Evolutionary conservation across 2,797 vertebrate genomes (phyloP).

Genomic region (Hydrolagus colliei): DNA sequence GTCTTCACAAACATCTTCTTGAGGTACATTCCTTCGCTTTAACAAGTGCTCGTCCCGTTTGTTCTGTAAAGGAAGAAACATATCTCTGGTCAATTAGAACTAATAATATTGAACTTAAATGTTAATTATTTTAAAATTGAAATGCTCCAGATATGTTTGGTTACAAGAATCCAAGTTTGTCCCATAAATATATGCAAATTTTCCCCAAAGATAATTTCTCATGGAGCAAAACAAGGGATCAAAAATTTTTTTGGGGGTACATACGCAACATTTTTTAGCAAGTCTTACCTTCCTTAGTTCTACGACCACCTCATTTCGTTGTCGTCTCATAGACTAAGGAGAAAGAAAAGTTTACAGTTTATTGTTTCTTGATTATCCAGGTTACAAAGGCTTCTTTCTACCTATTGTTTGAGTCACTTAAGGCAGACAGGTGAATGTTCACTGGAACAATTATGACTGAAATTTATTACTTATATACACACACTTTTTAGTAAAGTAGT

Average conservation of each 20-base stretch:
- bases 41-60: constrained; percentile 96
- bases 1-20: constrained; percentile 92
- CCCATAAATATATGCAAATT: not conserved
- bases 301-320: constrained; percentile 95
- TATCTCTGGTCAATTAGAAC: not conserved
- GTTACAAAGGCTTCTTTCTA: not conserved
- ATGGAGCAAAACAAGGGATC: not conserved
- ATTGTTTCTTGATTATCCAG: not conserved
- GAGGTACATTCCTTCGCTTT: constrained; percentile 93
- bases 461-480: no score
- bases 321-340: constrained; percentile 92
- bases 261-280: not conserved
- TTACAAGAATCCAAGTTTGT: not conserved
- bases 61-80: constrained; percentile 59
- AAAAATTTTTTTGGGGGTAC: not conserved
- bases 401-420: no score
- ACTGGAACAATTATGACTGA: no score
- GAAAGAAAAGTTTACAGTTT: constrained; percentile 23
- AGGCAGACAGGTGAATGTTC: no score
- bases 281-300: constrained; percentile 88
- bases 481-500: no score
- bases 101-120: not conserved
- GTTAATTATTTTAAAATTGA: not conserved
- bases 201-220: not conserved
- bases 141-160: not conserved